A percentile compares a stretch with the other conserved stretches of the same genome.
These are phyloP conservation scores for Synanthedon vespiformis DNA, from an alignment of 2,888 invertebrate genomes.

Conservation along the genomic window DNA sequence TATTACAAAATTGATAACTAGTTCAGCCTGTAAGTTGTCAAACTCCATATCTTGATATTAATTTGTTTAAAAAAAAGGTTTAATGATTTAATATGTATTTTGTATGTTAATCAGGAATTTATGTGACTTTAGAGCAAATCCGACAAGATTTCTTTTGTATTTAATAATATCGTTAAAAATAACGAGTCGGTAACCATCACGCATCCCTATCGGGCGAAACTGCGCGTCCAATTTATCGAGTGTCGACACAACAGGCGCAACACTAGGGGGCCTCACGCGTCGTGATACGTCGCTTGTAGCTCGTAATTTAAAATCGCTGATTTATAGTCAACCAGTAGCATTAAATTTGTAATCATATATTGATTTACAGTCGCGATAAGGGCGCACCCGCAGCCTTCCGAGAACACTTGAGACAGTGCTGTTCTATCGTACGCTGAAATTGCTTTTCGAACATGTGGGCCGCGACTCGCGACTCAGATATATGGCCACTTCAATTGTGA, in stretches of 20 bases:
- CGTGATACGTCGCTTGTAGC: conserved; percentile 55
- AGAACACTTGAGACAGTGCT: conserved; percentile 26
- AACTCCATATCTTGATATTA: too few species aligned
- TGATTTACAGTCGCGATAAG: conserved; percentile 68
- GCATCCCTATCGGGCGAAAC: conserved; percentile 11
- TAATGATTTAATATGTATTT: too few species aligned
- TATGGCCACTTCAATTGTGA: conserved; percentile 3
- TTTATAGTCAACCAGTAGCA: conserved; percentile 69
- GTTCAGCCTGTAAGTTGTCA: too few species aligned
- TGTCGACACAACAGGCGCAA: conserved; percentile 58
- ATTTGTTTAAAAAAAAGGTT: too few species aligned
- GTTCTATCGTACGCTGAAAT: conserved; percentile 24
- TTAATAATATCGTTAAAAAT: too few species aligned
- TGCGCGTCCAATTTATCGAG: conserved; percentile 42
- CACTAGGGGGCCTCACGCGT: conserved; percentile 69
- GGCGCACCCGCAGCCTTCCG: conserved; percentile 54
- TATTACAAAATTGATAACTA: too few species aligned
- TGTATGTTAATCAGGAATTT: too few species aligned
- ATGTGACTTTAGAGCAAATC: too few species aligned
- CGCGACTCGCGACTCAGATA: conserved; percentile 9
- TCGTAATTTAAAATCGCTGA: conserved; percentile 68
- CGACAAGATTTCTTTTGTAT: too few species aligned
- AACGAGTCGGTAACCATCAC: not conserved
- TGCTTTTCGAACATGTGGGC: conserved; percentile 37
- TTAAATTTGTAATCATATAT: conserved; percentile 72